Percentiles rank a stretch among this genome's conserved stretches.
These are phyloP conservation scores for Atlantisia rogersi DNA, from an alignment of 2,113 vertebrate genomes.

Conservation along the genomic window DNA sequence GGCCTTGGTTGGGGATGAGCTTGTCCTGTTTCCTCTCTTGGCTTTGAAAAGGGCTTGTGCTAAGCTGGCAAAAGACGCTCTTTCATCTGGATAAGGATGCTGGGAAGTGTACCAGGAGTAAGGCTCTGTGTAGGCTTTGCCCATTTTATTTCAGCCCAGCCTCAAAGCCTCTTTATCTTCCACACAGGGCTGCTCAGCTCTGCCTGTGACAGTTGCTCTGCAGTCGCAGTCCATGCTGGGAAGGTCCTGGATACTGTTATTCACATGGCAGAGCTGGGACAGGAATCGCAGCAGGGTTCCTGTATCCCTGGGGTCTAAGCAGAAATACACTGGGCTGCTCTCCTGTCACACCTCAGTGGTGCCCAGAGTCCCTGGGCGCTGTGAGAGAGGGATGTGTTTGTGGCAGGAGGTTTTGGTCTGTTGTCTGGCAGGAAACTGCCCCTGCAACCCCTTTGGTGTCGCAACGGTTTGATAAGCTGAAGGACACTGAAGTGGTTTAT, in stretches of 20 bases:
- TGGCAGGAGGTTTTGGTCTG: not conserved
- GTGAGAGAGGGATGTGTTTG: not conserved
- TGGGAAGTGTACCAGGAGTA: not conserved
- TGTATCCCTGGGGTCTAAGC: not conserved
- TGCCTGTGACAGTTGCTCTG: not conserved
- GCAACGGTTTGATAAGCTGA: conserved; percentile 24
- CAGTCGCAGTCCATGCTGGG: not conserved
- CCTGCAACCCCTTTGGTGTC: not conserved
- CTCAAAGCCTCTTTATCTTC: not conserved
- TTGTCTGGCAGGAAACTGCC: not conserved
- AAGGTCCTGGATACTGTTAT: not conserved
- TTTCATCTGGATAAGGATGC: not conserved
- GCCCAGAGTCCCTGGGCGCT: not conserved
- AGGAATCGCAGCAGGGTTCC: not conserved
- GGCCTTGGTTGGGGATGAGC: not conserved
- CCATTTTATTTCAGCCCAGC: not conserved
- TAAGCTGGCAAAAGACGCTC: not conserved
- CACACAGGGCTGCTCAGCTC: not conserved
- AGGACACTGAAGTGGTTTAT: not conserved
- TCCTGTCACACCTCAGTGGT: not conserved
- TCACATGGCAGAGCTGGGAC: not conserved
- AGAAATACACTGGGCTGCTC: not conserved
- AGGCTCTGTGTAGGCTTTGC: not conserved
- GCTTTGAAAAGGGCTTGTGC: not conserved
- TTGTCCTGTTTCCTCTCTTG: not conserved